phyloP scores from a whole-genome alignment of 2,888 invertebrate species.

The Heliconius sara region DNA sequence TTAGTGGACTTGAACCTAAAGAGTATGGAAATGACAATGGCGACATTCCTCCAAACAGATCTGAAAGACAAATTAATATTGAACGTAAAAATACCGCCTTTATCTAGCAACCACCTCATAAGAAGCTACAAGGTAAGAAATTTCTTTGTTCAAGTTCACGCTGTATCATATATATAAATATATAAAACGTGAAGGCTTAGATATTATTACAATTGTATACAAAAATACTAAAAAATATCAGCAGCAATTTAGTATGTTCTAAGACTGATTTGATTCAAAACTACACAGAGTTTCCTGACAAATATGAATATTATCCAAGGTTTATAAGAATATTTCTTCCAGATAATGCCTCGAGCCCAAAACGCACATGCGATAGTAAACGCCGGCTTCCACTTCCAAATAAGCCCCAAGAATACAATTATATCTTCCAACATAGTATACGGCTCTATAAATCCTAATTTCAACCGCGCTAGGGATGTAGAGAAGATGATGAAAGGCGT shows the following conservation, averaged over 20 bases:
- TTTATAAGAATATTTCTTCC: constrained; percentile 50
- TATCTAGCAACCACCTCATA: constrained; percentile 66
- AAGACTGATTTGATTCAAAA: too few species aligned
- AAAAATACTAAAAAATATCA: too few species aligned
- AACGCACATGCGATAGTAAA: constrained; percentile 91
- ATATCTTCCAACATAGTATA: constrained; percentile 84
- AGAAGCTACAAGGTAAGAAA: constrained; percentile 72
- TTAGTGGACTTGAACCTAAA: constrained; percentile 60
- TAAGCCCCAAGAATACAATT: constrained; percentile 72
- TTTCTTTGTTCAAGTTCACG: too few species aligned
- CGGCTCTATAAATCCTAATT: constrained; percentile 85
- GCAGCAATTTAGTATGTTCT: too few species aligned
- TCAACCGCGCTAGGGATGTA: constrained; percentile 83
- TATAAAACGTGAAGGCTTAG: too few species aligned
- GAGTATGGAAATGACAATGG: constrained; percentile 57
- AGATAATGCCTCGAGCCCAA: constrained; percentile 90
- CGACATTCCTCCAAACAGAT: constrained; percentile 70
- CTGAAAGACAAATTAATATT: constrained; percentile 74
- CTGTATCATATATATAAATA: too few species aligned
- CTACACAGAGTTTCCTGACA: too few species aligned
- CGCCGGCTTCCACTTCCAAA: constrained; percentile 87
- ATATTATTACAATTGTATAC: too few species aligned
- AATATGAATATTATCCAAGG: too few species aligned
- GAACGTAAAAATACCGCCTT: constrained; percentile 74
- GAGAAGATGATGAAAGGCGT: constrained; percentile 78